A percentile compares a stretch with the other conserved stretches of the same genome.
Evolutionary conservation across 1,140 invertebrate species (phyloP).

Genomic region (Aphis gossypii): DNA sequence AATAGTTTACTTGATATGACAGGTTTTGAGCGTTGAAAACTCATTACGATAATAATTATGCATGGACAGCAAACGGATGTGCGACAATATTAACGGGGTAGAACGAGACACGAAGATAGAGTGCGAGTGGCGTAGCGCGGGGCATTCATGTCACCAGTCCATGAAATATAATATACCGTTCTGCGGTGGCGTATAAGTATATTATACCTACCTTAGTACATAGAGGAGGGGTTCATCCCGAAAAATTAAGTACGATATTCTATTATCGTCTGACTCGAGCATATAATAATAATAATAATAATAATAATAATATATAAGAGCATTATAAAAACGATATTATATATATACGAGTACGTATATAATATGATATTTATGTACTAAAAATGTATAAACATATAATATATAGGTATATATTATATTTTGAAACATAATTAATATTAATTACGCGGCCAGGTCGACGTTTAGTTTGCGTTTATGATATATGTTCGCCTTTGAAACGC

Average conservation of each 20-base stretch:
- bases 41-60: neutral
- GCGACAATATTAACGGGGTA: neutral
- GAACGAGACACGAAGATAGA: neutral
- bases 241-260: slow-evolving; percentile 28
- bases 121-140: neutral
- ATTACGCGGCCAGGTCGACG: neutral
- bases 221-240: neutral
- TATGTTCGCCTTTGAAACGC: slow-evolving; percentile 39
- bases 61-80: neutral
- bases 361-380: neutral
- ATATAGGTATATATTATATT: neutral
- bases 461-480: slow-evolving; percentile 39
- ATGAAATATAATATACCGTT: slow-evolving; percentile 24
- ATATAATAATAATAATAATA: neutral
- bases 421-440: slow-evolving; percentile 25
- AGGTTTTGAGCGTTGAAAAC: neutral
- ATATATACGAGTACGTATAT: neutral
- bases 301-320: neutral
- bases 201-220: neutral
- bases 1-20: neutral
- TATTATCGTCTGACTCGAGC: neutral
- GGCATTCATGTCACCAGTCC: neutral
- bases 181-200: too few relatives aligned
- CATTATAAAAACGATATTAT: neutral
- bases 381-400: neutral